Evolutionary conservation across 2,888 invertebrate genomes (phyloP).

Genomic region (Protodeltote pygarga): DNA sequence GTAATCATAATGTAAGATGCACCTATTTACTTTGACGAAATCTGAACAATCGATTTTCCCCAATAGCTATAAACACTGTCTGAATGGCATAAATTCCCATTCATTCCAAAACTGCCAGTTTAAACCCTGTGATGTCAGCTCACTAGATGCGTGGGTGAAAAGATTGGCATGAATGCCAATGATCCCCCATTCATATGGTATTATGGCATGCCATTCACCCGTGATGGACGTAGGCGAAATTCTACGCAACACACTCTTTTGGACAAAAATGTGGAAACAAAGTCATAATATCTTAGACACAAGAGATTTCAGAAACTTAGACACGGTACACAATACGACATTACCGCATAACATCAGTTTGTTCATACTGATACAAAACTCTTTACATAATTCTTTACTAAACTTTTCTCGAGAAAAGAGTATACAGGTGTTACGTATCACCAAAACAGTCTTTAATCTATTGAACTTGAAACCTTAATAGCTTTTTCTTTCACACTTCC

Average conservation of each 20-base stretch:
- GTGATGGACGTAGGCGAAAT: conserved; percentile 24
- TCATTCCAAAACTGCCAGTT: conserved; percentile 41
- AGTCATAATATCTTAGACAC: no score
- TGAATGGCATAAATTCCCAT: conserved; percentile 34
- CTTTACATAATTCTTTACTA: neutral
- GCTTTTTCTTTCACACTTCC: conserved; percentile 9
- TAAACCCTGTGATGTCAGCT: conserved; percentile 52
- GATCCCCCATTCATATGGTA: conserved; percentile 39
- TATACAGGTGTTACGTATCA: conserved; percentile 20
- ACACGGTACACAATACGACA: no score
- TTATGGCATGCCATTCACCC: conserved; percentile 39
- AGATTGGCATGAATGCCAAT: conserved; percentile 53
- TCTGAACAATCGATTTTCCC: conserved; percentile 14
- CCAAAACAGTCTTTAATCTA: conserved; percentile 21
- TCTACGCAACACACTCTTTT: conserved; percentile 15
- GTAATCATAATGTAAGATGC: no score
- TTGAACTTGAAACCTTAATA: conserved; percentile 1
- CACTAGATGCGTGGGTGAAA: conserved; percentile 50
- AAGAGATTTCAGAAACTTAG: no score
- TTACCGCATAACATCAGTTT: no score
- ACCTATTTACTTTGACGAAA: conserved; percentile 20
- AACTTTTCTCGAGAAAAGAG: neutral
- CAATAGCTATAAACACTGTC: no score
- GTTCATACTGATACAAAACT: no score
- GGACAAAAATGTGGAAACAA: conserved; percentile 1